Conservation (phyloP, 2,797 vertebrate genomes). For the Chloroceryle amazona region DNA sequence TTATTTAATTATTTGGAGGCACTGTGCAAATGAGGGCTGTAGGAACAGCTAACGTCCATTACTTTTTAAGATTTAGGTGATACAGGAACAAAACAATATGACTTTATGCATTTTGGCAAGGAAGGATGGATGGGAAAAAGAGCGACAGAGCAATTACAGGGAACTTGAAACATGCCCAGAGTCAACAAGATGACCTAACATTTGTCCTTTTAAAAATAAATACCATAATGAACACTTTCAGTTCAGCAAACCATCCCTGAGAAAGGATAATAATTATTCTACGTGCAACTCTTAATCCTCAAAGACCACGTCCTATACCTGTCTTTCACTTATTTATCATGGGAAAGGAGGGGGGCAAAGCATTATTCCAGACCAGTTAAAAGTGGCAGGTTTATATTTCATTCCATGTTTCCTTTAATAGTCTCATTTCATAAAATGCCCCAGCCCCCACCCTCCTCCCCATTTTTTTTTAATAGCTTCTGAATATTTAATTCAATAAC, state of each 20-base stretch:
- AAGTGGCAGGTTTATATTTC: background rate
- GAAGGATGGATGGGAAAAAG: constrained; percentile 22
- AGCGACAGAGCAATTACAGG: constrained; percentile 38
- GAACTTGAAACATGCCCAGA: constrained; percentile 50
- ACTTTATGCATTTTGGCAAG: background rate
- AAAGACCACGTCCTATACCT: background rate
- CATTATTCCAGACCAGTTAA: background rate
- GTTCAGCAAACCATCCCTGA: constrained; percentile 20
- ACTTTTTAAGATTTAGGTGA: background rate
- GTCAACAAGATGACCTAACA: constrained; percentile 54
- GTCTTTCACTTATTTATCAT: background rate
- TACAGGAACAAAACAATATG: background rate
- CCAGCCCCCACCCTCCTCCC: too few species aligned
- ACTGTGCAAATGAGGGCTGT: background rate
- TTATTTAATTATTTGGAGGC: background rate
- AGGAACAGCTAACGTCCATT: background rate
- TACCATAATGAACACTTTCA: constrained; percentile 15
- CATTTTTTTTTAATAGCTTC: background rate
- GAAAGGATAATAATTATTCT: background rate
- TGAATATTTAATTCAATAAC: background rate
- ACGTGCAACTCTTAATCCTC: background rate
- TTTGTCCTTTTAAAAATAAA: constrained; percentile 52
- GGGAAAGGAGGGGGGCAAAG: background rate
- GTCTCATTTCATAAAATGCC: background rate
- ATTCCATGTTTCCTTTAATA: background rate